A percentile compares a stretch with the other conserved stretches of the same genome.
Conservation (phyloP, 2,888 invertebrate species). For the Pomacea canaliculata region DNA sequence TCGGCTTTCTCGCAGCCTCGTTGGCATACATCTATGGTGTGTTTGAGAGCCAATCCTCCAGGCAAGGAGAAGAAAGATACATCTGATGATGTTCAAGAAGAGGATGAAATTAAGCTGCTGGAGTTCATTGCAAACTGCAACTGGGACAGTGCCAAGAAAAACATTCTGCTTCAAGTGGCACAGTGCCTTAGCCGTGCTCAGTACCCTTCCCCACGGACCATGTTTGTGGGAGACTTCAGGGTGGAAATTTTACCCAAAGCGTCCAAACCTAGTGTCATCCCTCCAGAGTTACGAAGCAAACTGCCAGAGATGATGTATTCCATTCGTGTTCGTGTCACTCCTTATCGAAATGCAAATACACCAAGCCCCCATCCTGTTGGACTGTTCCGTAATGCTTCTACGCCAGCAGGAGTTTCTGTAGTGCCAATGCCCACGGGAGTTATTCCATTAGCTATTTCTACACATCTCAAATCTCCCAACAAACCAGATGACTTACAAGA, state of each 20-base stretch:
- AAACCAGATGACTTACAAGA: not conserved
- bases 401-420: not conserved
- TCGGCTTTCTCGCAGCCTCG: conserved; percentile 7
- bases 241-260: conserved; percentile 58
- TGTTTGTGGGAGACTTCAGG: conserved; percentile 45
- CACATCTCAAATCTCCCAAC: not conserved
- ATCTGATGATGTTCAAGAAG: conserved; percentile 32
- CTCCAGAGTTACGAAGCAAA: conserved; percentile 46
- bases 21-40: conserved; percentile 61
- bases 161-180: conserved; percentile 57
- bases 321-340: conserved; percentile 49
- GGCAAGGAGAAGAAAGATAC: conserved; percentile 18
- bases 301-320: conserved; percentile 56
- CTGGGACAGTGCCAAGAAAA: conserved; percentile 54
- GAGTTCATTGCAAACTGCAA: conserved; percentile 62
- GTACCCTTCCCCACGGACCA: conserved; percentile 41
- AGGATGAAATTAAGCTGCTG: conserved; percentile 52
- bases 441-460: not conserved
- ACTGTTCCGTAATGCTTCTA: not conserved
- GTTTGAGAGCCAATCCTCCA: conserved; percentile 53
- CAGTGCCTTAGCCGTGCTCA: conserved; percentile 45
- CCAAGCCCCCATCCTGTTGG: not conserved
- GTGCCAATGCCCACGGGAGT: not conserved
- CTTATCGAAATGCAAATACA: not conserved
- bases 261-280: conserved; percentile 53